Base-by-base conservation (phyloP, 1,140 invertebrate genomes). In the Apis mellifera region DNA sequence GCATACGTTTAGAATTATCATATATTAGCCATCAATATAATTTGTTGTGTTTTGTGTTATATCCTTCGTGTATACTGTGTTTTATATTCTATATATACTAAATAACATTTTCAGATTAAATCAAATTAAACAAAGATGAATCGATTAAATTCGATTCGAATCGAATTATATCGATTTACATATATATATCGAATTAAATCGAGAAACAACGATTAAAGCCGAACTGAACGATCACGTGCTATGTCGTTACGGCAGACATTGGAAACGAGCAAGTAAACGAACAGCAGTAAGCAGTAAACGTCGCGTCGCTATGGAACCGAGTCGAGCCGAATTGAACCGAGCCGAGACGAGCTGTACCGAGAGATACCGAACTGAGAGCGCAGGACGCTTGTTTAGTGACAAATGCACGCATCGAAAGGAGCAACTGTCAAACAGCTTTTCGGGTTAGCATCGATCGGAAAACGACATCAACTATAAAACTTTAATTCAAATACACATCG, bases 341-440 rank as follows among this genome's bases (percentile, higher is more conserved):
- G 78, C 79, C 42, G 66, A 66, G 74, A 68, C 84, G 88, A 89
- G 60, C 26, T 59, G 76, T 32, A 52, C 75, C 85, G 88, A 77
- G 68, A 73, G 79, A 55, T 79, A 62, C 71, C 73, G 66, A 82
- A 78, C 57, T 21, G 57, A 73, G 80, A 57, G 64, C 71, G 75
- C 82, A 79, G 60, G 70, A 78, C 86, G 78, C 72, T 69, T 71
- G 65, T 78, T 66, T 73, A 76, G 84, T 74, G 79, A 77, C 84
- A 76, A 77, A 77, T 54, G 23, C 42, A 78, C 32, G n/a, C 79
- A 78, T 17, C 15, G 74, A 69, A 62, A 74, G 50, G 12, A 26
- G 32, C 26, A 81, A 75, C 62, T 66, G 78, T 81, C 78, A 75
- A 81, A 75, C 62, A 26, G 54, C n/a, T 42, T 59, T 75, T 48